Base-by-base conservation (phyloP, 2,888 invertebrate genomes). In the Chrysodeixis includens region DNA sequence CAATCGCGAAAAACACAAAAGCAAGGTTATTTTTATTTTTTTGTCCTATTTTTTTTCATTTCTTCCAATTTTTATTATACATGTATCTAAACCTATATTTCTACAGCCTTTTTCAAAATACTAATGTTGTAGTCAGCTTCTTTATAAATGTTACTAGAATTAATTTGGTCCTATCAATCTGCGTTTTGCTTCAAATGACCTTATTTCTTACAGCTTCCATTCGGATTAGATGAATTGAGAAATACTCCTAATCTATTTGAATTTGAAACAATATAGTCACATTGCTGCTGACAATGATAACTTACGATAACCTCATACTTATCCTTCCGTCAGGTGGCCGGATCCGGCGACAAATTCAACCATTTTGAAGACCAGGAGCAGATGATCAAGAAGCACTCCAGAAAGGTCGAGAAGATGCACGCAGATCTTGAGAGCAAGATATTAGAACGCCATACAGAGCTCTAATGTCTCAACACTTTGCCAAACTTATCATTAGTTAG, bases 401-500 rank as follows among this genome's bases (percentile, higher is more conserved):
- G 97, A 73, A 98, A 98, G 88, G 97, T 98, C 0, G 97, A 98
- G 84, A 98, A 98, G 93, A 91, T 98, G 71, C 98, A 98, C 91
- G 93, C 96, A 12, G 97, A 97, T 80, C 90, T 99, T 16, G 98
- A 98, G 89, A 94, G 96, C 59, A 97, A 96, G 85, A 98, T 99
- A 77, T 95, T 97, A 86, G 95, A 96, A 79, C 96, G 96, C 77
- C 98, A 98, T 88, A 90, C 95, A 0, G 98, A 98, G 91, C 92
- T 98, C 66, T 98, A 96, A 96, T 0, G 51, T 26, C 35, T 52
- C 30, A n/a, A 30, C 1, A 59, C 9, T 51, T 63, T 56, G 64
- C 70, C 72, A 73, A 76, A 74, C 55, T 44, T 22, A 59, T 46
- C 74, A 40, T 54, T 53, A 65, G 53, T 4, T 16, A 44, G 1